Evolutionary conservation across 1,140 invertebrate genomes (phyloP), one percentile per base, ranked within the genome.

Genomic region (Zaprionus vittiger): DNA sequence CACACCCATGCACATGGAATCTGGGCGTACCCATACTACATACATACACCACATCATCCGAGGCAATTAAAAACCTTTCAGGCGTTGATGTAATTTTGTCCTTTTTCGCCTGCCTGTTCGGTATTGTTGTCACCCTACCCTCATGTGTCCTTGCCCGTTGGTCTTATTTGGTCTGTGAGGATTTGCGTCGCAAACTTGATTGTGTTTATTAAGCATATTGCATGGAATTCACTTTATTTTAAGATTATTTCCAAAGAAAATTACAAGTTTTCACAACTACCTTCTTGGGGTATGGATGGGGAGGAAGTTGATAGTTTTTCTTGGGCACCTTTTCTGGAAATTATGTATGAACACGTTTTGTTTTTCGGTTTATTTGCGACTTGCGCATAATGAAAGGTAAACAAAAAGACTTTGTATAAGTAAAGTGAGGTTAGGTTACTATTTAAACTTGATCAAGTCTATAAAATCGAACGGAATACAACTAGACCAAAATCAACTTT

Each of bases 201-300:
- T 87, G 82, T 86, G 83, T 90, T 90, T 89, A 90, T 90, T 85
- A 85, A 90, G 84, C 85, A 89, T 89, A 89, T 90, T 89, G 81
- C 85, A 77, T 80, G 77, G 90, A 89, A 85, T 89, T 90, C 85
- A 89, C 85, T 89, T 89, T 89, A 84, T 89, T 89, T 90, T 85
- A 79, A 89, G 79, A 84, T 90, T 79, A 89, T 89, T 90, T 89
- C 77, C 60, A 82, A 89, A 90, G 85, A 90, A 90, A 90, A 82
- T 90, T 90, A 84, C 75, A 85, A 89, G 74, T 73, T 80, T 60
- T 44, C 47, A 54, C 59, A 54, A 37, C 61, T 37, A 24, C 28
- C 41, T 22, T 56, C 22, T 14, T 52, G 20, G 41, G n/a, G 22
- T 15, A 28, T 6, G 11, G 47, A 9, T 28, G 15, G 26, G 22